Conservation (phyloP, 2,113 vertebrate genomes). For the Emydura subglobosa region DNA sequence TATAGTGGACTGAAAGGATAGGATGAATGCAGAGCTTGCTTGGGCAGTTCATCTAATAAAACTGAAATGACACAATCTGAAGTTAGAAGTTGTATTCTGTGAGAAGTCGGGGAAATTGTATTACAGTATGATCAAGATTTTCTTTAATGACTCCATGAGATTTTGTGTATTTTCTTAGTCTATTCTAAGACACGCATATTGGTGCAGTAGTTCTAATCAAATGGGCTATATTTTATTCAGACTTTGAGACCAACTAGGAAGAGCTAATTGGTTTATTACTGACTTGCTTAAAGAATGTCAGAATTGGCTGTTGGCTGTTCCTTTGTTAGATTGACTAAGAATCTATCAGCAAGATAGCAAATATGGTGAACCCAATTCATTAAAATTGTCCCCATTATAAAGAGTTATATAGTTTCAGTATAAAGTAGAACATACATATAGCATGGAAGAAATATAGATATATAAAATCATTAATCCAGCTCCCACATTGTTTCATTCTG, state of each 20-base stretch:
- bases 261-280: conserved; percentile 73
- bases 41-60: conserved; percentile 11
- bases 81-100: conserved; percentile 21
- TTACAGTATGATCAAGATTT: conserved; percentile 34
- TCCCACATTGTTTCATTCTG: not conserved
- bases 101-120: conserved; percentile 61
- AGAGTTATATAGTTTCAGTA: conserved; percentile 61
- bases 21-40: conserved; percentile 9
- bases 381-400: conserved; percentile 66
- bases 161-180: conserved; percentile 58
- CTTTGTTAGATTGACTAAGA: conserved; percentile 65
- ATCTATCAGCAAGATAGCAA: conserved; percentile 54
- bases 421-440: conserved; percentile 30
- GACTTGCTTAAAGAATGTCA: conserved; percentile 72
- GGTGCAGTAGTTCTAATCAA: conserved; percentile 66
- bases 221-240: conserved; percentile 72
- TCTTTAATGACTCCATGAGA: conserved; percentile 42
- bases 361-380: conserved; percentile 55
- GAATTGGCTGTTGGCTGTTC: conserved; percentile 67
- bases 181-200: conserved; percentile 59
- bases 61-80: conserved; percentile 21
- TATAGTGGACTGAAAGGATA: conserved; percentile 3
- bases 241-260: conserved; percentile 64
- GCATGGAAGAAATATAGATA: conserved; percentile 34
- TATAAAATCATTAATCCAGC: conserved; percentile 5